Evolutionary conservation across 2,113 vertebrate species (phyloP).

Genomic region (Oreotragus oreotragus): DNA sequence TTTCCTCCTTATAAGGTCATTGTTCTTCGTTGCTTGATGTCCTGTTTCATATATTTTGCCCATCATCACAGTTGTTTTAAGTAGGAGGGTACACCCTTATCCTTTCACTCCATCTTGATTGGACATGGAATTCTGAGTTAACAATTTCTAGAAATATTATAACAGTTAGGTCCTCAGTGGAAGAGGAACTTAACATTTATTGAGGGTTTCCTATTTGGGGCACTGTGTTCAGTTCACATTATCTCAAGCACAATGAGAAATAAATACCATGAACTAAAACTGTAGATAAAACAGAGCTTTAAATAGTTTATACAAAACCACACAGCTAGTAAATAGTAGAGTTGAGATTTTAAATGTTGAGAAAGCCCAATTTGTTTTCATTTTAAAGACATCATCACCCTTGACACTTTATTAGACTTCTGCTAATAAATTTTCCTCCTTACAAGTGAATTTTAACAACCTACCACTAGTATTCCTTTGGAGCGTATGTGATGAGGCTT

Average conservation of each 20-base stretch:
- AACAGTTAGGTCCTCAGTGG: background rate
- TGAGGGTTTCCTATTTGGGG: background rate
- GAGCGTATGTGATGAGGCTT: background rate
- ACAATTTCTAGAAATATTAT: background rate
- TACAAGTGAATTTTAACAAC: background rate
- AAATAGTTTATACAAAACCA: background rate
- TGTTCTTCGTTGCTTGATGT: background rate
- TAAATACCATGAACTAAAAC: background rate
- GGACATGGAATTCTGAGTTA: background rate
- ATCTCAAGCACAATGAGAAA: background rate
- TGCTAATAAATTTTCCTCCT: background rate
- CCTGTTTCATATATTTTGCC: background rate
- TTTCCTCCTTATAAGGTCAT: background rate
- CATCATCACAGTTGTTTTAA: background rate
- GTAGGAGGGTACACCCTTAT: background rate
- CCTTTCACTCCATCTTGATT: background rate
- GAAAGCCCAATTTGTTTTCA: background rate
- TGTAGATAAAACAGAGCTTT: background rate
- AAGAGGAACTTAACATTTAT: background rate
- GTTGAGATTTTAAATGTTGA: background rate
- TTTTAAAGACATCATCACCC: background rate
- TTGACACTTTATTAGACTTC: background rate
- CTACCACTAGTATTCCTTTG: background rate
- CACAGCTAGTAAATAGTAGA: background rate
- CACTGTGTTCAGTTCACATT: background rate